phyloP scores from a whole-genome alignment of 1,140 invertebrate species.

The Copidosoma floridanum region DNA sequence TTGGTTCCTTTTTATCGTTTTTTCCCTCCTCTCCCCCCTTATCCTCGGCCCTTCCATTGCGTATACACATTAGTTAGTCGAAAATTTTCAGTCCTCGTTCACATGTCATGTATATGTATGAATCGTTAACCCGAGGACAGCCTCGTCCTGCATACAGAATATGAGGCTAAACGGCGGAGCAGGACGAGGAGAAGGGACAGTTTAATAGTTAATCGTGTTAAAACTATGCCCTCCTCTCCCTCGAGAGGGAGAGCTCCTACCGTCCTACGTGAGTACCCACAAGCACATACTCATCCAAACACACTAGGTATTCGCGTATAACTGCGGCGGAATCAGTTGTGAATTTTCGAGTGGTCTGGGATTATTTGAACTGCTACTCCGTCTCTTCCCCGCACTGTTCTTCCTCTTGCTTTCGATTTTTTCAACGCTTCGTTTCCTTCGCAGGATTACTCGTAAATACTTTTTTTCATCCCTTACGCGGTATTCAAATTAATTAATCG shows the following conservation, averaged over 20 bases:
- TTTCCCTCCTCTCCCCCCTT: constrained; percentile 24
- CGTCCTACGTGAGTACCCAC: no score
- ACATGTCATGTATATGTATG: constrained; percentile 37
- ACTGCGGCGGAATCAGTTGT: constrained; percentile 1
- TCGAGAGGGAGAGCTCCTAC: not conserved
- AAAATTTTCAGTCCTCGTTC: no score
- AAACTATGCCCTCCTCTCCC: constrained; percentile 17
- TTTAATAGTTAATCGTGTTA: constrained; percentile 40
- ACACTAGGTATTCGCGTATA: not conserved
- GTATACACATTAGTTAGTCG: no score
- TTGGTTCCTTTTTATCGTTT: constrained; percentile 17
- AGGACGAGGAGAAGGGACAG: constrained; percentile 22
- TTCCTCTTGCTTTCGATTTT: not conserved
- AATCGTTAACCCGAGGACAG: no score
- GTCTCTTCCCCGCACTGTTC: not conserved
- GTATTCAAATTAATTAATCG: no score
- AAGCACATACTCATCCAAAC: no score
- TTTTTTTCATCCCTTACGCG: no score
- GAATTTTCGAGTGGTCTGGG: constrained; percentile 11
- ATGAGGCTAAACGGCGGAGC: no score
- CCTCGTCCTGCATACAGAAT: constrained; percentile 41
- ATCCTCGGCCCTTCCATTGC: no score
- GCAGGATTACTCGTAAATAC: not conserved
- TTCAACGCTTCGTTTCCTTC: not conserved
- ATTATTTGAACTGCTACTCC: constrained; percentile 14